Evolutionary conservation across 2,888 invertebrate species (phyloP).

Genomic region (Vesta saturnalis): DNA sequence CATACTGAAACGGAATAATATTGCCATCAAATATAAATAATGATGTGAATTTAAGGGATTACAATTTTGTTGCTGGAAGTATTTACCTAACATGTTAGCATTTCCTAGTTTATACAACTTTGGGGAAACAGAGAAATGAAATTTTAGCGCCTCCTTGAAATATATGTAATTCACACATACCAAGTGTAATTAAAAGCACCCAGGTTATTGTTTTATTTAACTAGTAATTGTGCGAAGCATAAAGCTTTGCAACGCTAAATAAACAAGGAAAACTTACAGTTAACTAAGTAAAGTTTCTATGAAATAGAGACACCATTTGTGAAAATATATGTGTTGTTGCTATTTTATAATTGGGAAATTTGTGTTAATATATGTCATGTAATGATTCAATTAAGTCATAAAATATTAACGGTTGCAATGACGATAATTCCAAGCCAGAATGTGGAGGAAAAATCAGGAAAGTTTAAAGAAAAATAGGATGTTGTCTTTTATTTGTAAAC

Average conservation of each 20-base stretch:
- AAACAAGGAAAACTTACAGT: slow-evolving; percentile 17
- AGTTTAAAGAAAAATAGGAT: too few relatives aligned
- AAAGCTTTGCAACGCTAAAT: slow-evolving; percentile 21
- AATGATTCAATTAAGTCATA: too few relatives aligned
- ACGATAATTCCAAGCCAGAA: too few relatives aligned
- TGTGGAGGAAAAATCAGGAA: too few relatives aligned
- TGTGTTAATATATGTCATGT: too few relatives aligned
- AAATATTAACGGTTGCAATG: too few relatives aligned
- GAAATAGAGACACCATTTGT: slow-evolving; percentile 13
- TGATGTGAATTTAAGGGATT: neutral
- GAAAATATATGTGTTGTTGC: too few relatives aligned
- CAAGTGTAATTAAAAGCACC: slow-evolving; percentile 21
- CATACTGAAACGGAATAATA: too few relatives aligned
- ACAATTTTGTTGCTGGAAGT: neutral
- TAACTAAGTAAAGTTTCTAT: slow-evolving; percentile 12
- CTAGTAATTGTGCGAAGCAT: slow-evolving; percentile 21
- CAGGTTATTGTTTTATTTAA: slow-evolving; percentile 26
- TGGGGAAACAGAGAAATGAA: slow-evolving; percentile 3
- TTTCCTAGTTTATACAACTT: neutral
- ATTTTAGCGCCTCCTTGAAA: slow-evolving; percentile 2
- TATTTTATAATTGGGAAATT: too few relatives aligned
- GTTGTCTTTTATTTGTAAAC: too few relatives aligned
- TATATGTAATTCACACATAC: slow-evolving; percentile 24
- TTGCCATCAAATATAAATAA: neutral
- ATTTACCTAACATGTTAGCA: slow-evolving; percentile 5